A percentile compares a stretch with the other conserved stretches of the same genome.
phyloP scores from a whole-genome alignment of 2,797 vertebrate species.

The Apogon hyalosoma region DNA sequence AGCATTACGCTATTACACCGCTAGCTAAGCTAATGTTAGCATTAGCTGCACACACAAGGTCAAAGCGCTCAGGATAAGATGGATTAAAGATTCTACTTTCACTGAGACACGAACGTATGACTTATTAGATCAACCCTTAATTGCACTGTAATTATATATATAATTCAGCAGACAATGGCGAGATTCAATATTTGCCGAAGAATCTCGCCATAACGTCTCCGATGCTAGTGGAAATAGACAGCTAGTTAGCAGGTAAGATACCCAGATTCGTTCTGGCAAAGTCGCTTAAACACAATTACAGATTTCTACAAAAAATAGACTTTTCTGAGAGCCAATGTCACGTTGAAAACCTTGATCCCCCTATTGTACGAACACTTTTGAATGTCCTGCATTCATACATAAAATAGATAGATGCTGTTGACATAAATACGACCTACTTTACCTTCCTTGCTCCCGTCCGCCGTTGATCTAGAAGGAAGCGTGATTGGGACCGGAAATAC shows the following conservation, averaged over 20 bases:
- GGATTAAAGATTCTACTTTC: background rate
- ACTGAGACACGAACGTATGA: background rate
- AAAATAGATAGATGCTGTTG: background rate
- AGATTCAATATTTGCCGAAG: background rate
- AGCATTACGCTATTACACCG: background rate
- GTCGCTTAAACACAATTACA: constrained; percentile 40
- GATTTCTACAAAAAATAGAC: no score
- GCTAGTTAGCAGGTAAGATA: constrained; percentile 41
- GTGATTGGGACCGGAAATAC: constrained; percentile 48
- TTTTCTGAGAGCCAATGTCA: no score
- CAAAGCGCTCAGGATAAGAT: constrained; percentile 42
- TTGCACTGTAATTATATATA: no score
- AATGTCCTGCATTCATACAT: fast-evolving
- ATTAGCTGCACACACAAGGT: constrained; percentile 78
- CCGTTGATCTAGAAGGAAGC: constrained; percentile 52
- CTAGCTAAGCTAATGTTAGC: constrained; percentile 53
- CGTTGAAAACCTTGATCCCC: no score
- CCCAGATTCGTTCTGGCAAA: constrained; percentile 56
- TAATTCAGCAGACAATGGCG: fast-evolving
- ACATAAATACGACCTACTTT: constrained; percentile 42
- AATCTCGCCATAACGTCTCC: background rate
- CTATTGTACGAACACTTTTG: no score
- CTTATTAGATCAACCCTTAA: no score
- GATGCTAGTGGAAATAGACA: constrained; percentile 31
- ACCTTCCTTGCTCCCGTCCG: constrained; percentile 32